Percentiles rank a stretch among this genome's conserved stretches.
phyloP scores from a whole-genome alignment of 2,888 invertebrate genomes.

The Hypercompe scribonia region DNA sequence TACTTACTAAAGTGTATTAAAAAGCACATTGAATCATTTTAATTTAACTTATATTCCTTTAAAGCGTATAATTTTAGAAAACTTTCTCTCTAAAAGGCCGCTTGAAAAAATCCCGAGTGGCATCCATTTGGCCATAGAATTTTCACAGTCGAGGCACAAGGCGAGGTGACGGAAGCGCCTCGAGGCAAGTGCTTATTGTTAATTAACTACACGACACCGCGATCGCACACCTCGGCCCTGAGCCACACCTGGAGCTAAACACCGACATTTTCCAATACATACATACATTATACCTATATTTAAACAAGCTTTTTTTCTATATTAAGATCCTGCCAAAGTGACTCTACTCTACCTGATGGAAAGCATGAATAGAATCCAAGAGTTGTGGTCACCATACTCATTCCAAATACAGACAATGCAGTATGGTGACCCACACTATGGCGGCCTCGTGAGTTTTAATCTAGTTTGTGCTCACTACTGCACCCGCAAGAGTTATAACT shows the following conservation, averaged over 20 bases:
- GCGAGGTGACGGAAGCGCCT: slow-evolving; percentile 51
- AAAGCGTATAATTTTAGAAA: not conserved
- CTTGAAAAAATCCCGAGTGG: slow-evolving; percentile 8
- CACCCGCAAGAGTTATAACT: no score
- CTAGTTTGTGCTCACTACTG: no score
- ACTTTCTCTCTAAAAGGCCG: not conserved
- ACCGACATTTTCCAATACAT: no score
- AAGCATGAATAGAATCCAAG: no score
- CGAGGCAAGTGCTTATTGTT: slow-evolving; percentile 66
- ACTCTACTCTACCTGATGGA: no score
- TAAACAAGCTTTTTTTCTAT: no score
- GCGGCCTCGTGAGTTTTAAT: no score
- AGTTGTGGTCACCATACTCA: no score
- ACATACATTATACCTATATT: no score
- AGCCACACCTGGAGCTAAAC: not conserved
- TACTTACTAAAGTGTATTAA: not conserved
- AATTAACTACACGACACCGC: slow-evolving; percentile 68
- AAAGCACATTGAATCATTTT: not conserved
- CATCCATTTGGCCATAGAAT: slow-evolving; percentile 17
- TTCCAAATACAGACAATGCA: no score
- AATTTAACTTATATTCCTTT: not conserved
- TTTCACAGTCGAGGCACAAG: slow-evolving; percentile 13
- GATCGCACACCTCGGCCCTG: slow-evolving; percentile 17
- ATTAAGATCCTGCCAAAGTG: no score
- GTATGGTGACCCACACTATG: no score